These are phyloP conservation scores for Lophotis ruficrista DNA, from an alignment of 2,113 vertebrate species.

Conservation along the genomic window DNA sequence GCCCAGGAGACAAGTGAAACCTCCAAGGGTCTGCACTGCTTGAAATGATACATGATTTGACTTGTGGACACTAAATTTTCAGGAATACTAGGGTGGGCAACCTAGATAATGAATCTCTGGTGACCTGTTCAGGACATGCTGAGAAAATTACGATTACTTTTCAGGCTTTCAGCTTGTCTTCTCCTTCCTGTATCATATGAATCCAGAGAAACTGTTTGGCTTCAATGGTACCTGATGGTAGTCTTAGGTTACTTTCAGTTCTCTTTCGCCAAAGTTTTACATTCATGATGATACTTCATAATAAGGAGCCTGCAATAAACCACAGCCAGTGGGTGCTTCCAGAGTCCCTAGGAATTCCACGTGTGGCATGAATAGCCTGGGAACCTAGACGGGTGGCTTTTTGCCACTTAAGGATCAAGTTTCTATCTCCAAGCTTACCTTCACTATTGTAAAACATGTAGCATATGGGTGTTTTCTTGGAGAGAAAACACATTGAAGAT, in stretches of 20 bases:
- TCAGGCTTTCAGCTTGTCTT: neutral
- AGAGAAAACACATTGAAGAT: neutral
- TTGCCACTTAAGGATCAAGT: neutral
- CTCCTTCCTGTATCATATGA: neutral
- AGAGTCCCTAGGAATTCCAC: neutral
- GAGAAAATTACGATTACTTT: neutral
- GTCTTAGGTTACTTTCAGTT: neutral
- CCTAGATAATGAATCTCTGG: neutral
- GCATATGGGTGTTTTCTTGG: neutral
- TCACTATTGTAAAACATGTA: neutral
- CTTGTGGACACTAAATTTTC: neutral
- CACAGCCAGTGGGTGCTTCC: neutral
- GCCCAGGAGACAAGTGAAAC: neutral
- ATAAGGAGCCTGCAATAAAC: neutral
- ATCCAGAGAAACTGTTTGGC: neutral
- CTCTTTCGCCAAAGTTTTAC: neutral
- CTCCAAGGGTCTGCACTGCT: neutral
- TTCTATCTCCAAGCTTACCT: neutral
- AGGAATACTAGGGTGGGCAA: neutral
- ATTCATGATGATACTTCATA: neutral
- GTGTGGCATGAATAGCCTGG: accelerated
- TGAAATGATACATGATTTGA: neutral
- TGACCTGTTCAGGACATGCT: neutral
- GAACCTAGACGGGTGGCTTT: neutral
- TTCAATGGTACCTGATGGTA: neutral